Percentiles rank a stretch among this genome's conserved stretches.
Conservation (phyloP, 2,113 vertebrate genomes). For the Holacanthus passer region DNA sequence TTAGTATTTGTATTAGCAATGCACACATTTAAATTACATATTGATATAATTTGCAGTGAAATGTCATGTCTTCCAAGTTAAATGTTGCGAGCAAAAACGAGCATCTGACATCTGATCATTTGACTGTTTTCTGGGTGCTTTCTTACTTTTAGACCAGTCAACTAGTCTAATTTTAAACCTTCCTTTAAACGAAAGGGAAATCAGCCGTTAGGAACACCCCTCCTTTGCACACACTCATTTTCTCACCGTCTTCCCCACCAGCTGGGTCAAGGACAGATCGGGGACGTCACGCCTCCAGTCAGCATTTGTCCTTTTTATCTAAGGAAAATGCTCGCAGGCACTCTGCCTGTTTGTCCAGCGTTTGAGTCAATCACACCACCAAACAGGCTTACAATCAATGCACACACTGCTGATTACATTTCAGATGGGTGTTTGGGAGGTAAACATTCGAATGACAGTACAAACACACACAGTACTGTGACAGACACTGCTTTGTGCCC, state of each 20-base stretch:
- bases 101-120: too few species aligned
- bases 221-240: neutral
- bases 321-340: slow-evolving; percentile 35
- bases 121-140: too few species aligned
- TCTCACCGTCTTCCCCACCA: slow-evolving; percentile 6
- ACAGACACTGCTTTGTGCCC: slow-evolving; percentile 42
- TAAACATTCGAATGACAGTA: slow-evolving; percentile 76
- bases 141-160: too few species aligned
- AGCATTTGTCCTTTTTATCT: slow-evolving; percentile 55
- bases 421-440: slow-evolving; percentile 70
- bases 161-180: too few species aligned
- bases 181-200: too few species aligned
- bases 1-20: too few species aligned
- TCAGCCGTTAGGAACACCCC: too few species aligned
- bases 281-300: slow-evolving; percentile 16
- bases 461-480: slow-evolving; percentile 61
- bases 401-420: slow-evolving; percentile 73
- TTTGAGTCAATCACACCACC: slow-evolving; percentile 62
- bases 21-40: too few species aligned
- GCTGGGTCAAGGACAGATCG: slow-evolving; percentile 64
- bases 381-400: slow-evolving; percentile 64
- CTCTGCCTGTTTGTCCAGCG: slow-evolving; percentile 63
- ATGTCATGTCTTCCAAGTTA: too few species aligned
- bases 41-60: too few species aligned
- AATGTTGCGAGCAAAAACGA: too few species aligned